These are phyloP conservation scores for Galemys pyrenaicus DNA, from an alignment of 2,113 vertebrate genomes.

Conservation along the genomic window DNA sequence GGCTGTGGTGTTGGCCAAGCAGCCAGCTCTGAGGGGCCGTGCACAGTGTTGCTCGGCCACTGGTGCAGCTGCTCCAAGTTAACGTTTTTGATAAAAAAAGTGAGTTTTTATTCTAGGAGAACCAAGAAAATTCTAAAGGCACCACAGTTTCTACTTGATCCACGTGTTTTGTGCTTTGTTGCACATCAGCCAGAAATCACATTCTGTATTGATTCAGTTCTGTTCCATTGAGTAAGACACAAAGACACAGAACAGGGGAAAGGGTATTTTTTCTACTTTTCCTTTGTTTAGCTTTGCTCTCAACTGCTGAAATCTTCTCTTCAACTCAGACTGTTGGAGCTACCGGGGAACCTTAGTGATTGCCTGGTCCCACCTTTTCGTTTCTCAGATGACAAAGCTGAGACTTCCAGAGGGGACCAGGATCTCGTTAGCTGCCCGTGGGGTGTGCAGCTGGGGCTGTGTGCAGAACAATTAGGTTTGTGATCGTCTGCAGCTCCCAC, in stretches of 20 bases:
- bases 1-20: slow-evolving; percentile 16
- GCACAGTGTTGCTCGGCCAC: background rate
- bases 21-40: slow-evolving; percentile 47
- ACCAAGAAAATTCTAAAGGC: background rate
- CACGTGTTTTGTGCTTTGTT: slow-evolving; percentile 44
- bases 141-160: background rate
- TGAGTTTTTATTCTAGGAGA: slow-evolving; percentile 28
- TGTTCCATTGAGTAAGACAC: slow-evolving; percentile 48
- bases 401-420: background rate
- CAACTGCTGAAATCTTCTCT: slow-evolving; percentile 32
- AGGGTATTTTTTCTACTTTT: background rate
- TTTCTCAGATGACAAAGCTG: slow-evolving; percentile 14
- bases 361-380: background rate
- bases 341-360: background rate
- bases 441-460: background rate
- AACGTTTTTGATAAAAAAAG: slow-evolving; percentile 56
- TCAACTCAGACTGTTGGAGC: background rate
- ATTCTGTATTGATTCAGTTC: background rate
- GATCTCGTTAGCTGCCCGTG: background rate
- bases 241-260: slow-evolving; percentile 41
- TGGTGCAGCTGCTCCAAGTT: slow-evolving; percentile 40
- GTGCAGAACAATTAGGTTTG: background rate
- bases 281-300: background rate
- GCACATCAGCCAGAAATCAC: slow-evolving; percentile 62
- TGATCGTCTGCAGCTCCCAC: background rate